Base-by-base conservation (phyloP, 2,888 invertebrate species). In the Diploptera punctata region DNA sequence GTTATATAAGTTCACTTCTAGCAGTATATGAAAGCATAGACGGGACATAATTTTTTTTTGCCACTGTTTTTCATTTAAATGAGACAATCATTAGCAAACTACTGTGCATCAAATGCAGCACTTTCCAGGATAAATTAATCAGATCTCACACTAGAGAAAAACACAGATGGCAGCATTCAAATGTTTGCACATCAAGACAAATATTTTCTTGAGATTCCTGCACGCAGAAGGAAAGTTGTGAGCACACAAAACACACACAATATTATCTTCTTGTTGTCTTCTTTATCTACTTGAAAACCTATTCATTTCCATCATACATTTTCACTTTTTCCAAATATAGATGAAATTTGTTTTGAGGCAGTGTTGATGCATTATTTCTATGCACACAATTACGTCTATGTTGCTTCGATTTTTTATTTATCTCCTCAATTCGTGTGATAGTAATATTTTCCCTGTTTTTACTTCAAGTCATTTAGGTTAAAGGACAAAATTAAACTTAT, bases 191-290 rank as follows among this genome's bases (percentile, higher is more conserved):
- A 52, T 52, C 24, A 24, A 52, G 1, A 52, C 24, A 1, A 52
- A 24, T 24, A 19, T 24, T 52, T 52, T 52, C 52, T 52, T 52
- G 24, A 52, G 52, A 52, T 24, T 38, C 24, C 24, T 52, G 52
- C 52, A 52, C 52, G 24, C 24, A 24, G 3, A 52, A 18, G 21
- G 24, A 18, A 13, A 24, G 52, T 5, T 38, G 38, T 13, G 38
- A 38, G 38, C 38, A 38, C 52, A 52, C 52, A 52, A 52, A 52
- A 52, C 52, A 52, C 52, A 52, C 52, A 24, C 52, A 52, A 52
- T 52, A 21, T 10, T 24, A 24, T 52, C 52, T 52, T 52, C 52
- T 2, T 4, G 5, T 24, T 10, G 21, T 52, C 52, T 52, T 52
- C 52, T 52, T 38, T 5, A 5, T 9, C 38, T 9, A 38, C 5